These are phyloP conservation scores for Hyphantria cunea DNA, from an alignment of 1,140 invertebrate species.

Conservation along the genomic window DNA sequence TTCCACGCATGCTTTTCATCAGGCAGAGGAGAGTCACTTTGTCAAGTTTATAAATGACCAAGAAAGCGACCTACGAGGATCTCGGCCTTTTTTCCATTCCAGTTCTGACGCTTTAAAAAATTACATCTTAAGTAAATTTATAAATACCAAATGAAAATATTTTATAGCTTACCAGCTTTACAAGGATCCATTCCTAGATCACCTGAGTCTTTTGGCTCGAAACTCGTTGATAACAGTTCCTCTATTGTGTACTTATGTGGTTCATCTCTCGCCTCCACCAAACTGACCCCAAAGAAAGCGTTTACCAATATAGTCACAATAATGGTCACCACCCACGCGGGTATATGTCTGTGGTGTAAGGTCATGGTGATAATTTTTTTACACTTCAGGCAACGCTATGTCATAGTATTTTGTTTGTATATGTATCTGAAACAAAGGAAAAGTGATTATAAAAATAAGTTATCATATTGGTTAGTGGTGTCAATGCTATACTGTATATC, in stretches of 20 bases:
- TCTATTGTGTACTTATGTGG: constrained; percentile 85
- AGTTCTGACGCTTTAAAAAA: too few species aligned
- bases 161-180: constrained; percentile 88
- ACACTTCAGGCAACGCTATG: constrained; percentile 47
- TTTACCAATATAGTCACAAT: constrained; percentile 54
- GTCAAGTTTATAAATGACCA: too few species aligned
- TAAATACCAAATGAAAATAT: constrained; percentile 4
- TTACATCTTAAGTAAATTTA: too few species aligned
- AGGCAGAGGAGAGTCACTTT: too few species aligned
- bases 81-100: too few species aligned
- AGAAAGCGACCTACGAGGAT: too few species aligned
- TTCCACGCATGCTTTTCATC: too few species aligned
- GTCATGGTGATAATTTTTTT: constrained; percentile 56
- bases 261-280: constrained; percentile 57
- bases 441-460: neutral
- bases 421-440: constrained; percentile 61
- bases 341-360: constrained; percentile 46
- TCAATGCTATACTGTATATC: too few species aligned
- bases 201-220: constrained; percentile 86
- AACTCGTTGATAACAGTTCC: constrained; percentile 84
- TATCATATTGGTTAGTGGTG: neutral
- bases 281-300: constrained; percentile 43
- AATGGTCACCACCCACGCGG: constrained; percentile 39
- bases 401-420: constrained; percentile 45
- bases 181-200: constrained; percentile 93